phyloP scores from a whole-genome alignment of 2,888 invertebrate species.

The Pheosia tremula region DNA sequence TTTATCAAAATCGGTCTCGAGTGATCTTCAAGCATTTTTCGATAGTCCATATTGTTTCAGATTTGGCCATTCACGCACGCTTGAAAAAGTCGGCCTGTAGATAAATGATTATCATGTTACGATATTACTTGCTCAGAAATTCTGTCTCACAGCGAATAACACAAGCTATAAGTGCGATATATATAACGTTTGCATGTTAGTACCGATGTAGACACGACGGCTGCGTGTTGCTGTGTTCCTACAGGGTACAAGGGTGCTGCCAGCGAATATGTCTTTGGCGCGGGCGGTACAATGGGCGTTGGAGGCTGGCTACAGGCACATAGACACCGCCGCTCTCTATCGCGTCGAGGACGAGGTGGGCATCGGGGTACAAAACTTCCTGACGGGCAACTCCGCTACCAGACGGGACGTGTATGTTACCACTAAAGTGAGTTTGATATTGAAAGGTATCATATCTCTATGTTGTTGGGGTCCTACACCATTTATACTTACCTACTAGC shows the following conservation, averaged over 20 bases:
- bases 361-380: conserved; percentile 87
- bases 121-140: neutral
- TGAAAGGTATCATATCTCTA: neutral
- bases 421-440: conserved; percentile 86
- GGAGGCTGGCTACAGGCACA: conserved; percentile 91
- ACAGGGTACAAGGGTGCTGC: conserved; percentile 69
- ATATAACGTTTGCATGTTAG: neutral
- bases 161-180: too few relatives aligned
- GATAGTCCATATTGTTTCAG: too few relatives aligned
- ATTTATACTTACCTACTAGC: neutral
- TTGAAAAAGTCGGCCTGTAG: too few relatives aligned
- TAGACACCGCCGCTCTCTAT: conserved; percentile 92
- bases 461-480: neutral
- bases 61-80: too few relatives aligned
- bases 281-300: conserved; percentile 88
- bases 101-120: too few relatives aligned
- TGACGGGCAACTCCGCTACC: conserved; percentile 85
- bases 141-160: neutral
- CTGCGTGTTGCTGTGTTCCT: conserved; percentile 27
- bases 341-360: conserved; percentile 91
- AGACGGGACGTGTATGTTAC: conserved; percentile 91
- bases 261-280: conserved; percentile 81
- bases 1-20: too few relatives aligned
- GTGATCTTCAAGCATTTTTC: too few relatives aligned
- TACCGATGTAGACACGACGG: conserved; percentile 13